Evolutionary conservation across 2,888 invertebrate genomes (phyloP), one percentile per base, ranked within the genome.

Genomic region (Portevinia maculata): DNA sequence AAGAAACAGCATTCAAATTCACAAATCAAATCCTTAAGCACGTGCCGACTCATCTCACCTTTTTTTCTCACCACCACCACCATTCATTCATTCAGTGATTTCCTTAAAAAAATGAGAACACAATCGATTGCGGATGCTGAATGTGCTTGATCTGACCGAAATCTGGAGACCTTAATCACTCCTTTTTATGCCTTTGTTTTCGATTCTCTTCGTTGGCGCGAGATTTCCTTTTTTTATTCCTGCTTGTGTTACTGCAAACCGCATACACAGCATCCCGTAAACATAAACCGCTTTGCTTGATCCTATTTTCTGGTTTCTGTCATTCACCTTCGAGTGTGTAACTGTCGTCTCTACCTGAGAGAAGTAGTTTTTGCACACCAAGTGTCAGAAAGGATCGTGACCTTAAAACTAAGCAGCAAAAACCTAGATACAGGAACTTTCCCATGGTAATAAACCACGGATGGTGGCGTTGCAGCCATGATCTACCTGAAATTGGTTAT

Each of bases 111-210:
- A 46, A 15, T 21, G 8, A 3, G 34, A 48, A 19, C 39, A 76
- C 83, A 83, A 71, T 78, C 67, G 78, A 83, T 78, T 83, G 73
- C 67, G 78, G 83, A 83, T 83, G 83, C 78, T 78, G 62, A 67
- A 67, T 83, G 78, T 62, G 78, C 83, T 44, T 83, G 83, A 78
- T 83, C 83, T 83, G 83, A 83, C 83, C 83, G 67, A 78, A 83
- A 83, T 83, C 83, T 73, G 55, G 21, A 78, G 67, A 83, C 83
- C 83, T 67, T 83, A 83, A 83, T 83, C 83, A 83, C 83, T 76
- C 83, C 78, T 78, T 46, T 83, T 71, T 59, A 57, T 60, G 50
- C 65, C 55, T 78, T 78, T 78, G 65, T 83, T 50, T 53, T 44
- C 30, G 30, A 44, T 71, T 60, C 59, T 52, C 48, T 30, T 60